phyloP scores from a whole-genome alignment of 1,140 invertebrate genomes.

The Megathymus violae region DNA sequence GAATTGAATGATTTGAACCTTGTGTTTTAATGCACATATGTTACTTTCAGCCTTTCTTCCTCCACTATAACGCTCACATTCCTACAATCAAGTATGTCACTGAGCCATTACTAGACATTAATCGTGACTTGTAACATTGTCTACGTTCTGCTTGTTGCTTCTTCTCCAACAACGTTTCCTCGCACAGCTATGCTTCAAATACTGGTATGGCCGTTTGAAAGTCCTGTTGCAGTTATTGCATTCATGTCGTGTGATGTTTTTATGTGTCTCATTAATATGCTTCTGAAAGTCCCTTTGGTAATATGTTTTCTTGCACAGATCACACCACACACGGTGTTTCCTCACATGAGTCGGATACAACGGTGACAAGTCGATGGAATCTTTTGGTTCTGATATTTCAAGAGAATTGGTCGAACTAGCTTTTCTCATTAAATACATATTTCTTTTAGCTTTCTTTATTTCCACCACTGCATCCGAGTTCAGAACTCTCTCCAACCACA shows the following conservation, averaged over 20 bases:
- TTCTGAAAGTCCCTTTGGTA: constrained; percentile 45
- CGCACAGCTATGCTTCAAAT: constrained; percentile 37
- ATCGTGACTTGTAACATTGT: not conserved
- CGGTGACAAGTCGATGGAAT: constrained; percentile 16
- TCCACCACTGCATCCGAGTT: constrained; percentile 52
- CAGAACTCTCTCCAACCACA: constrained; percentile 61
- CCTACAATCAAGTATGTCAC: too few relatives aligned
- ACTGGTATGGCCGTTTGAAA: constrained; percentile 41
- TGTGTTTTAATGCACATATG: too few relatives aligned
- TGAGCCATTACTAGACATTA: too few relatives aligned
- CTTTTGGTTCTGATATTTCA: constrained; percentile 28
- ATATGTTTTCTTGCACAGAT: constrained; percentile 38
- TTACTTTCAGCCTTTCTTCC: too few relatives aligned
- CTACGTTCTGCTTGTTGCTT: not conserved
- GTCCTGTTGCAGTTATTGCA: constrained; percentile 44
- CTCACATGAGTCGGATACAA: constrained; percentile 25
- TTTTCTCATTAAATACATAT: constrained; percentile 48
- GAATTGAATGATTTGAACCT: too few relatives aligned
- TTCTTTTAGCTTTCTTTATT: constrained; percentile 53
- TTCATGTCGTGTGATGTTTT: constrained; percentile 28
- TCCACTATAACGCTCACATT: too few relatives aligned
- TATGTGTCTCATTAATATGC: constrained; percentile 45
- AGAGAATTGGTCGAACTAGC: constrained; percentile 31
- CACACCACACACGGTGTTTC: not conserved
- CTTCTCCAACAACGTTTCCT: not conserved